Base-by-base conservation (phyloP, 1,140 invertebrate genomes). In the Drosophila tristis region DNA sequence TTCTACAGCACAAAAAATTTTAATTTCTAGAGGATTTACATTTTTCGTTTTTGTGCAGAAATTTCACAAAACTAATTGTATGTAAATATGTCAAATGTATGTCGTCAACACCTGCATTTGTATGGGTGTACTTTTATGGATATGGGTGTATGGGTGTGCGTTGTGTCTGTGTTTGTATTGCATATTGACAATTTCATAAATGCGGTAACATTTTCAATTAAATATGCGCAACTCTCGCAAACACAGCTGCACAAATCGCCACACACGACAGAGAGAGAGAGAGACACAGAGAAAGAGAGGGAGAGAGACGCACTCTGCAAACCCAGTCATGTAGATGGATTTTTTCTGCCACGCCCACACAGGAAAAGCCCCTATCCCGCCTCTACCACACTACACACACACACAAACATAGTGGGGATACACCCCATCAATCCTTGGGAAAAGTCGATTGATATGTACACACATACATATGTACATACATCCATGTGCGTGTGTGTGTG, bases 171-270 rank as follows among this genome's bases (percentile, higher is more conserved):
- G 57, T 75, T 87, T 87, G 82, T 87, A 76, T 79, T 84, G 71
- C 79, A 82, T 89, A 89, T 87, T 87, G 84, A 87, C 84, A 87
- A 79, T 89, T 87, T 87, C 84, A 87, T 87, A 87, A 87, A 87
- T 87, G 82, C 84, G 82, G 82, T 87, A 87, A 87, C 82, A 87
- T 87, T 87, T 87, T 87, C 82, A 87, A 87, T 87, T 87, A 89
- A 89, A 87, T 87, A 87, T 87, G 82, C 84, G 84, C 82, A 87
- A 67, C 67, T 66, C 47, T 53, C 72, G 79, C 82, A 87, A 86
- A 82, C 74, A 82, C 79, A 87, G 71, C 74, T 82, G 74, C 78
- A 89, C 65, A 82, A 56, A 59, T 60, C 75, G 66, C 39, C 71
- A 82, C 60, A 53, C 48, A 68, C 53, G 9, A 35, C 8, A 35